Percentiles rank a stretch among this genome's conserved stretches.
phyloP scores from a whole-genome alignment of 2,797 vertebrate genomes.

The Thunnus albacares region DNA sequence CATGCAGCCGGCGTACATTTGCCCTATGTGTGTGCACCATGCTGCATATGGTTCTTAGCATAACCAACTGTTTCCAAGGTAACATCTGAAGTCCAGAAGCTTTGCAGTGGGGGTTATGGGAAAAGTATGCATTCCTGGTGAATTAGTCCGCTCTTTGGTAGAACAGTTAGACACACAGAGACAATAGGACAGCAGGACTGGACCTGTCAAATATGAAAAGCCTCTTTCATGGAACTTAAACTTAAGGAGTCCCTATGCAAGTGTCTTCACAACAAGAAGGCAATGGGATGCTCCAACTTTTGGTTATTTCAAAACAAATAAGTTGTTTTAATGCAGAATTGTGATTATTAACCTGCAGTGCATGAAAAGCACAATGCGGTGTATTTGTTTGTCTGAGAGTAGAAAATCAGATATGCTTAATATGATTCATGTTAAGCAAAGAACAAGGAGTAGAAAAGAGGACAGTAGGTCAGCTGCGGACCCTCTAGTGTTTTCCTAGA shows the following conservation, averaged over 20 bases:
- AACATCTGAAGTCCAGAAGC: conserved; percentile 55
- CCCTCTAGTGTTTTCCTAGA: conserved; percentile 12
- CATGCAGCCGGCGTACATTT: conserved; percentile 12
- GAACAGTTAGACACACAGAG: conserved; percentile 26
- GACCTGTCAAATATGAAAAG: conserved; percentile 55
- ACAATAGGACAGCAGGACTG: conserved; percentile 62
- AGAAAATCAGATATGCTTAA: not conserved
- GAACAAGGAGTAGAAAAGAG: conserved; percentile 8
- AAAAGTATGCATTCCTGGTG: conserved; percentile 58
- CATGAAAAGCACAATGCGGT: not conserved
- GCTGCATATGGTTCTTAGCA: conserved; percentile 35
- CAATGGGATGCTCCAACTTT: not conserved
- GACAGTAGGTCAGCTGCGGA: conserved; percentile 18
- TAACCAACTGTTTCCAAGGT: conserved; percentile 38
- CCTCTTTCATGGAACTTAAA: conserved; percentile 22
- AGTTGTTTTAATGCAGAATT: not conserved
- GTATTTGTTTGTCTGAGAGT: not conserved
- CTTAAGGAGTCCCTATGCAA: not conserved
- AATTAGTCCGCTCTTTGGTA: conserved; percentile 46
- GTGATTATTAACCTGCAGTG: conserved; percentile 1
- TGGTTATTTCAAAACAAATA: not conserved
- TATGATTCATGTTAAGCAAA: conserved; percentile 1
- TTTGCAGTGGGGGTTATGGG: conserved; percentile 47
- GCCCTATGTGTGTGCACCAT: not conserved
- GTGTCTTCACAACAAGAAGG: conserved; percentile 5